These are phyloP conservation scores for Parascotia fuliginaria DNA, from an alignment of 2,888 invertebrate species.

Conservation along the genomic window DNA sequence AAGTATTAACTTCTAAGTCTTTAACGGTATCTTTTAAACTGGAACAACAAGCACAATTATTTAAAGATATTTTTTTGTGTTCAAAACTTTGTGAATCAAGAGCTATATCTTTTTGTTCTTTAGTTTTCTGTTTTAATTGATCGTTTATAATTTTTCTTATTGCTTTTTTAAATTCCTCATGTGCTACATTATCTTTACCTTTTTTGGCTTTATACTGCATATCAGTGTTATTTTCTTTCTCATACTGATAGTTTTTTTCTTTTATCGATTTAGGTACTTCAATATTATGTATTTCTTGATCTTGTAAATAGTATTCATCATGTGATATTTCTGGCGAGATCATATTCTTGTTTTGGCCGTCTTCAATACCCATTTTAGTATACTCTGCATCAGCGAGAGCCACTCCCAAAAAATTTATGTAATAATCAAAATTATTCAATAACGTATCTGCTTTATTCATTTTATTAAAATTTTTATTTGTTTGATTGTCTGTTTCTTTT, in stretches of 20 bases:
- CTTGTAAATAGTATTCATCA: too few species aligned
- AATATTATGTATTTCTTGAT: neutral
- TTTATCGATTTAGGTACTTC: conserved; percentile 5
- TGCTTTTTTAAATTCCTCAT: conserved; percentile 44
- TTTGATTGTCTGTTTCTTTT: conserved; percentile 26
- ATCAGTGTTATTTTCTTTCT: conserved; percentile 7
- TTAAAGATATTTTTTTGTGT: conserved; percentile 17
- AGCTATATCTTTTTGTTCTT: conserved; percentile 36
- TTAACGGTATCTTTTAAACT: conserved; percentile 48
- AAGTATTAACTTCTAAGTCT: conserved; percentile 73
- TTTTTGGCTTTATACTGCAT: conserved; percentile 3
- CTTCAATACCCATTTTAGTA: conserved; percentile 13
- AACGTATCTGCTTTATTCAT: conserved; percentile 35
- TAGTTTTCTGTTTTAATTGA: conserved; percentile 15
- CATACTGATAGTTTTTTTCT: neutral
- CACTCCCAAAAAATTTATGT: conserved; percentile 72
- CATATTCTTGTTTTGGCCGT: neutral
- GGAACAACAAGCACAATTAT: conserved; percentile 64
- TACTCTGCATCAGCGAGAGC: conserved; percentile 57
- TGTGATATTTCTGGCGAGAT: too few species aligned
- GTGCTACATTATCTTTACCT: conserved; percentile 40
- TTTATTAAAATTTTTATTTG: conserved; percentile 14
- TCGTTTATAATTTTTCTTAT: conserved; percentile 31
- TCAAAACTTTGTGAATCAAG: conserved; percentile 46
- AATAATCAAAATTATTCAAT: conserved; percentile 53